Percentiles rank a stretch among this genome's conserved stretches.
Conservation (phyloP, 2,888 invertebrate genomes). For the Xylocampa areola region DNA sequence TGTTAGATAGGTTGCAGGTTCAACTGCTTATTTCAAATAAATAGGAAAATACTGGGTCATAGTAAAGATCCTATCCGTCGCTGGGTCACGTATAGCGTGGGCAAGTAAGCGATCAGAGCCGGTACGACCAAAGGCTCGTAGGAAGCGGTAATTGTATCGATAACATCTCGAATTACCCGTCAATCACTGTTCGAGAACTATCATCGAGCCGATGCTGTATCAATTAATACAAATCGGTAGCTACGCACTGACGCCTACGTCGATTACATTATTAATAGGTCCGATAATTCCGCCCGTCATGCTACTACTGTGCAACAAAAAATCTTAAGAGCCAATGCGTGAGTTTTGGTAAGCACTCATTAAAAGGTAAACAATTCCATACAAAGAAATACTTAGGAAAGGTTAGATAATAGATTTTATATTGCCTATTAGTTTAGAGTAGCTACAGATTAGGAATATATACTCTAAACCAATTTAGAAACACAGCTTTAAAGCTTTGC, state of each 20-base stretch:
- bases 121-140: slow-evolving; percentile 35
- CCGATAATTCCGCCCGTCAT: slow-evolving; percentile 80
- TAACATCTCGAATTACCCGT: slow-evolving; percentile 87
- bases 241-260: slow-evolving; percentile 74
- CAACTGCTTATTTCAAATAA: too few relatives aligned
- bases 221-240: slow-evolving; percentile 88
- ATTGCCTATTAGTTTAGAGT: slow-evolving; percentile 5
- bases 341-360: slow-evolving; percentile 23
- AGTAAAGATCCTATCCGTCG: not conserved
- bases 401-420: slow-evolving; percentile 13
- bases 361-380: slow-evolving; percentile 35
- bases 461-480: too few relatives aligned
- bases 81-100: slow-evolving; percentile 1
- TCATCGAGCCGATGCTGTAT: slow-evolving; percentile 81
- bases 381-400: slow-evolving; percentile 7
- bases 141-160: slow-evolving; percentile 82
- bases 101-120: slow-evolving; percentile 22
- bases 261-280: slow-evolving; percentile 85
- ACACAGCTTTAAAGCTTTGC: too few relatives aligned
- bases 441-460: too few relatives aligned
- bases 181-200: slow-evolving; percentile 84
- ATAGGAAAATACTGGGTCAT: not conserved
- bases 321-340: slow-evolving; percentile 58
- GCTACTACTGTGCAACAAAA: slow-evolving; percentile 64
- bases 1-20: too few relatives aligned